Evolutionary conservation across 2,113 vertebrate species (phyloP), one percentile per base, ranked within the genome.

Genomic region (Psammodynastes pulverulentus): DNA sequence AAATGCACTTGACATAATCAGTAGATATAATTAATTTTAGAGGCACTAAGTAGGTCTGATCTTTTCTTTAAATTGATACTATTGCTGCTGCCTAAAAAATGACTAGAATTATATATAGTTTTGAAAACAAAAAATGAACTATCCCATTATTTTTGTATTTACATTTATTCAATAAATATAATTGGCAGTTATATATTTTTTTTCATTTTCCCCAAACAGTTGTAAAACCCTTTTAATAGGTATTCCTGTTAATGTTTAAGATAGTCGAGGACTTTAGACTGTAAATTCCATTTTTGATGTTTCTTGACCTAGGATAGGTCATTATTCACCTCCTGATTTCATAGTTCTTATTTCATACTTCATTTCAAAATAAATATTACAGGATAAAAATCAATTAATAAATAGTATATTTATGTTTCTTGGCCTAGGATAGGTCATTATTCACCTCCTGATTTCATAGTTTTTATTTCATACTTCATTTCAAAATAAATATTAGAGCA

Each of bases 81-180:
- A 34, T 72, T 72, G n/a, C 29, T 62, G 58, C 26, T 72, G n/a
- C 62, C 13, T 34, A 72, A 72, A 72, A 13, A 72, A 72, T 34
- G 29, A 34, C 62, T 34, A 15, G 62, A 34, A 67, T 67, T 72
- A 72, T 34, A 34, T 34, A 72, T 72, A 34, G 13, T 5, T 34
- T 72, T n/a, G n/a, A 72, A 72, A 72, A 72, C 29, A 15, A 72
- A 72, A 72, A 34, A 17, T 72, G 62, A 72, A 84, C 43, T 84
- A 45, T 46, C 21, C 19, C 9, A 9, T 39, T 39, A 84, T 45
- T 85, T 24, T 23, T 45, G 43, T 51, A 52, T 93, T 92, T 93
- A 94, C 95, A 92, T 88, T 96, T 94, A 86, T 94, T 94, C 5
- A 79, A 95, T 92, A 39, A 84, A 21, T 90, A 94, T 12, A 90